Percentiles rank a stretch among this genome's conserved stretches.
These are phyloP conservation scores for Chorisops tibialis DNA, from an alignment of 2,888 invertebrate genomes.

Conservation along the genomic window DNA sequence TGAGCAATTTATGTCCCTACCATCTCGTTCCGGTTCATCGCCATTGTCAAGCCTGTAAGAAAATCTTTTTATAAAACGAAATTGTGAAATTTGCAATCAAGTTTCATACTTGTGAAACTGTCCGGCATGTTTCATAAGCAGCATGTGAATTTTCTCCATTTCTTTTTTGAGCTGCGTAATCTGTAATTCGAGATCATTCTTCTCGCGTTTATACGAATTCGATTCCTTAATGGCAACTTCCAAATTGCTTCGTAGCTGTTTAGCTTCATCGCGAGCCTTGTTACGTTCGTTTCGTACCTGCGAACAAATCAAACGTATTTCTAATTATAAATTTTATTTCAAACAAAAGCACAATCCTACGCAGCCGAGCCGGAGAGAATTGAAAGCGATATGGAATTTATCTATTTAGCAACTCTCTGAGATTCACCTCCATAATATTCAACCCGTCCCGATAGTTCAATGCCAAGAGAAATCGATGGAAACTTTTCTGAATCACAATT, in stretches of 20 bases:
- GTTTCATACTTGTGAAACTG: constrained; percentile 59
- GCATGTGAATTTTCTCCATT: constrained; percentile 72
- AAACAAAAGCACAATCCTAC: too few relatives aligned
- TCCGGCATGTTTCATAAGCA: constrained; percentile 66
- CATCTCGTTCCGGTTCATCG: constrained; percentile 50
- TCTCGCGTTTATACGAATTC: constrained; percentile 70
- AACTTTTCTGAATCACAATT: too few relatives aligned
- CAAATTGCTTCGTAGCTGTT: constrained; percentile 74
- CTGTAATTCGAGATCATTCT: constrained; percentile 72
- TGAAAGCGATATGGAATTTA: too few relatives aligned
- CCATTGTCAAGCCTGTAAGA: constrained; percentile 37
- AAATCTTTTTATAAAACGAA: not conserved
- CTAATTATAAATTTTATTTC: too few relatives aligned
- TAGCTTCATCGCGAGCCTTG: constrained; percentile 85
- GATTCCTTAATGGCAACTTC: constrained; percentile 76
- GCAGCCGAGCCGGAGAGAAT: too few relatives aligned
- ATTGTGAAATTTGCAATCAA: not conserved
- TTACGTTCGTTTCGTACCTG: constrained; percentile 86
- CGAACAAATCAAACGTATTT: too few relatives aligned
- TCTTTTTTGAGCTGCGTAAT: constrained; percentile 74
- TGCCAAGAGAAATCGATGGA: too few relatives aligned
- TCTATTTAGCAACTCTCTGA: too few relatives aligned
- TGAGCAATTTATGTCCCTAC: constrained; percentile 49
- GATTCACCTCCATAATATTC: too few relatives aligned
- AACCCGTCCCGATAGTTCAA: too few relatives aligned